Base-by-base conservation (phyloP, 2,888 invertebrate genomes). In the Cantharis nigra region DNA sequence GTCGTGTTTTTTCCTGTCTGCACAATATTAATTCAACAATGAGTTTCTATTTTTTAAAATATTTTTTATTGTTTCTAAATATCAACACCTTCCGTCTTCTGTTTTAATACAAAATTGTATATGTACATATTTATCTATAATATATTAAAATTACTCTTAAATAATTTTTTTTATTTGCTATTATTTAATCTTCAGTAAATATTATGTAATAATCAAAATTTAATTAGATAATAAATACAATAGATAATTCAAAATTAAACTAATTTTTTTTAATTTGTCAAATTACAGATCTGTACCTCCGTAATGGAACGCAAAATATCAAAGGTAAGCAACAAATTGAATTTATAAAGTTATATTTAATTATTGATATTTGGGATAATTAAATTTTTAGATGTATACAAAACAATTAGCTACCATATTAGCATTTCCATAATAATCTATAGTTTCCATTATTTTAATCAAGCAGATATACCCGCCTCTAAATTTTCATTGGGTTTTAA, bases 321-420 rank as follows among this genome's bases (percentile, higher is more conserved):
- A 49, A n/a, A 49, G n/a, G 49, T 49, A 49, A 49, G 49, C 49
- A n/a, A 49, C n/a, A 49, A 49, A 49, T 49, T 49, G 11, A 28
- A 18, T 71, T 71, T 63, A 20, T 26, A 71, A 20, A 16, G 9
- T 26, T 71, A 62, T 28, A 71, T 63, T 26, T 71, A 64, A 62
- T 26, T 20, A 14, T 23, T 9, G 13, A 71, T 63, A 16, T 20
- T 63, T 9, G 16, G 30, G 30, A 33, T 26, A 64, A 63, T 64
- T 64, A 11, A 49, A 49, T 7, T 49, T 49, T 49, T 49, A 49
- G 49, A 7, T 33, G 63, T 72, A 78, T 28, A 75, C 76, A 80
- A 67, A 81, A 86, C 87, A 87, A 88, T 88, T 88, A 88, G 86
- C 88, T 88, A 85, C 88, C 88, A 88, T 88, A 88, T 87, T 87